Evolutionary conservation across 92 coral and sea anemone species (phyloP), one percentile per base, ranked within the genome.

Genomic region (Actinostola sp.): DNA sequence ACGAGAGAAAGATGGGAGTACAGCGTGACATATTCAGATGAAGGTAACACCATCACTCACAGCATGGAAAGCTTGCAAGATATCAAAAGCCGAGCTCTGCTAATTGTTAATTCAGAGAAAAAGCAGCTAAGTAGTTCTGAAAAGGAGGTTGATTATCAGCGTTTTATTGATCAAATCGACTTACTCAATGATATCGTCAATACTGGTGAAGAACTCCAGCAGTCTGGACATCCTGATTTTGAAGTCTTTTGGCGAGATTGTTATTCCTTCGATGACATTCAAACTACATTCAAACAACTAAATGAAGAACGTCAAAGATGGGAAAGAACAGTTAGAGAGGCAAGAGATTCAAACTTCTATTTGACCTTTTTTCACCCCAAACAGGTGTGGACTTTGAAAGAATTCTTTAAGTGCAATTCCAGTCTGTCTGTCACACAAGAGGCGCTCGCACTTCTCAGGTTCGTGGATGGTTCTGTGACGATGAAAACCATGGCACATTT

Each of bases 21-120:
- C 50, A 61, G 60, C 46, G 30, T 88, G 83, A 69, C 63, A 20
- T 88, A 88, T 35, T 24, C 29, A 8, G 64, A 35, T 11, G 61
- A 15, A 11, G 36, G 14, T 24, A 57, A 56, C 10, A 2, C 2
- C 7, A 52, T 24, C 5, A 35, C 59, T 28, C 66, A 82, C n/a
- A 73, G 44, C 58, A 39, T 41, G 61, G 66, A 75, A 2, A 70
- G 36, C 5, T 68, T 88, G 10, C 93, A 75, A 48, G 93, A 88
- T 56, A 71, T 88, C 35, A 81, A 88, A 54, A 88, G 93, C 72
- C 83, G 93, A 4, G 87, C 93, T 2, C 81, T 78, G 16, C 78
- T 88, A 12, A 70, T 88, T 13, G 89, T 84, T 32, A 84, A 76
- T 64, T 66, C 89, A 33, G 83, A 75, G 39, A 79, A 78, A 21